Base-by-base conservation (phyloP, 2,113 vertebrate species). In the Apodemus speciosus region DNA sequence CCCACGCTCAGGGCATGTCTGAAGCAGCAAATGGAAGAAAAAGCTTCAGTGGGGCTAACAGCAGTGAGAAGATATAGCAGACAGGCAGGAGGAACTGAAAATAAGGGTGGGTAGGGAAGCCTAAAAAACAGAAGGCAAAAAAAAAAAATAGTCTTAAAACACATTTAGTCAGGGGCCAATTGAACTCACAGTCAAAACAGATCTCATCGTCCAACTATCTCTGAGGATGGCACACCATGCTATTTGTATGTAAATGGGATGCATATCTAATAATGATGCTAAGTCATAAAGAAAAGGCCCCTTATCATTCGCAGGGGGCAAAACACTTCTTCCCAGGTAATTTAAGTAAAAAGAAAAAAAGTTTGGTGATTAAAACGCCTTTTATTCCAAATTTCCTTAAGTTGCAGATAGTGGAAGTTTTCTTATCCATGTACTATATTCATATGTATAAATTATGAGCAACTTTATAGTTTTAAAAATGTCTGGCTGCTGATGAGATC, bases 401-500 rank as follows among this genome's bases (percentile, higher is more conserved):
- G 46, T 94, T 96, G 53, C 66, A 95, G 46, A 96, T 81, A 94
- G 95, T 14, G 92, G 86, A 95, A 92, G 94, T 75, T 95, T 93
- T 89, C 86, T 93, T 95, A 20, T 62, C 87, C 53, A 51, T 71
- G 40, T 49, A 72, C 86, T 88, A 76, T 91, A 89, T 89, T 96
- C 83, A 27, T 92, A 95, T 56, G 64, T 96, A 72, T 96, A 96
- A 97, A 95, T 92, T 96, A 96, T 83, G 75, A 92, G 51, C 68
- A 96, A 92, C 89, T 96, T 96, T 88, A 96, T 25, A 96, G 85
- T 62, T 90, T 94, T 97, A 97, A 96, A 84, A 92, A 94, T 89
- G 79, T 60, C 80, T 96, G 25, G 40, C 91, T 96, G 94, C 97
- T 97, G 97, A 96, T 76, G 95, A 97, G 81, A 97, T 96, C 58